Percentiles rank a stretch among this genome's conserved stretches.
Evolutionary conservation across 2,113 vertebrate species (phyloP).

Genomic region (Suricata suricatta): DNA sequence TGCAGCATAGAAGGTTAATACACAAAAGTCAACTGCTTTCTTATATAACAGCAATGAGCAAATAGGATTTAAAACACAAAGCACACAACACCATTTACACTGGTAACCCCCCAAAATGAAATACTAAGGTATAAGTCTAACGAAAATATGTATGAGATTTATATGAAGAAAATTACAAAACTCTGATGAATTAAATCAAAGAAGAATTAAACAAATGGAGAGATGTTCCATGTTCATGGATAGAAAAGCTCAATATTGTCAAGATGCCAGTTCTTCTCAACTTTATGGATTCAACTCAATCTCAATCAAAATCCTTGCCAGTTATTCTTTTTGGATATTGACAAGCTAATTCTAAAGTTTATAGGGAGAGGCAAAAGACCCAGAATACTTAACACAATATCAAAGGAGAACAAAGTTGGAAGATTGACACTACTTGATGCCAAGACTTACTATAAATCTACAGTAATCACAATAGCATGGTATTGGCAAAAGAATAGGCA

Average conservation of each 20-base stretch:
- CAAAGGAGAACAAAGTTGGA: not conserved
- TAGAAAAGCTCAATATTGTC: not conserved
- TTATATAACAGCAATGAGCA: not conserved
- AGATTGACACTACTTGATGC: not conserved
- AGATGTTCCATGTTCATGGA: not conserved
- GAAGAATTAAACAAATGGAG: not conserved
- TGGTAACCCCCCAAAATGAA: not conserved
- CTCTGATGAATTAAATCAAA: not conserved
- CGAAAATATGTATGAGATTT: not conserved
- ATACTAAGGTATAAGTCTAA: not conserved
- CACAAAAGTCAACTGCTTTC: not conserved
- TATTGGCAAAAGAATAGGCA: not conserved
- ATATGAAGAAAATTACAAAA: not conserved
- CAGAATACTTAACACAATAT: not conserved
- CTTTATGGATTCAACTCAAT: not conserved
- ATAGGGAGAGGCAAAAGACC: not conserved
- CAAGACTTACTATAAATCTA: not conserved
- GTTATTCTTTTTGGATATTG: not conserved
- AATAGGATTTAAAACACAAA: not conserved
- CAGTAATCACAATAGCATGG: not conserved
- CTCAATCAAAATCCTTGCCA: not conserved
- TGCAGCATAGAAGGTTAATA: not conserved
- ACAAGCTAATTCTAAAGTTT: not conserved
- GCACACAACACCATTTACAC: not conserved
- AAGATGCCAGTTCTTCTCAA: not conserved